Evolutionary conservation across 2,113 vertebrate species (phyloP).

Genomic region (Urocynchramus pylzowi): DNA sequence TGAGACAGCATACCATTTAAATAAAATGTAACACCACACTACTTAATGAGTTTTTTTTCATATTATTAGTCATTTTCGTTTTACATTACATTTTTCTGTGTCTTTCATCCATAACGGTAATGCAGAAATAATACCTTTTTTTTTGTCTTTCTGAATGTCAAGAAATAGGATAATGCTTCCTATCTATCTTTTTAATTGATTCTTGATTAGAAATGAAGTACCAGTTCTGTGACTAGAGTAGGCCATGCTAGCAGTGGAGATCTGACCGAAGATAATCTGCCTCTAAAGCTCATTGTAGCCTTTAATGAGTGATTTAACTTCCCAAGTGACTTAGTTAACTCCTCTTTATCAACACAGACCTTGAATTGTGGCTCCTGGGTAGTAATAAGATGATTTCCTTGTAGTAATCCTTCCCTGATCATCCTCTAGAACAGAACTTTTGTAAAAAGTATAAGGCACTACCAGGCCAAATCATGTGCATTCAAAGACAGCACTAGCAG

Average conservation of each 20-base stretch:
- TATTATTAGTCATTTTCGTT: not conserved
- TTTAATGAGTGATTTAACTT: not conserved
- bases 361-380: not conserved
- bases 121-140: not conserved
- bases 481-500: not conserved
- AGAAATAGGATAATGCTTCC: not conserved
- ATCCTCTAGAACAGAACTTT: not conserved
- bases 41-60: not conserved
- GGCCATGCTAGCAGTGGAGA: not conserved
- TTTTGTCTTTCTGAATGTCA: not conserved
- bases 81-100: not conserved
- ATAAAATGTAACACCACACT: too few relatives aligned
- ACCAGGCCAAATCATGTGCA: not conserved
- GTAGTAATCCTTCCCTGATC: not conserved
- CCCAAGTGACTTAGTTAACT: not conserved
- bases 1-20: too few relatives aligned
- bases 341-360: not conserved
- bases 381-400: fast-evolving
- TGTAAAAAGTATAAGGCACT: not conserved
- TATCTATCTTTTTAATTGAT: not conserved
- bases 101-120: not conserved
- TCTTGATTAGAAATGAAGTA: not conserved
- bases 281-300: not conserved
- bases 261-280: not conserved
- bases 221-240: not conserved